These are phyloP conservation scores for Oncorhynchus clarkii DNA, from an alignment of 2,113 vertebrate species.

Conservation along the genomic window DNA sequence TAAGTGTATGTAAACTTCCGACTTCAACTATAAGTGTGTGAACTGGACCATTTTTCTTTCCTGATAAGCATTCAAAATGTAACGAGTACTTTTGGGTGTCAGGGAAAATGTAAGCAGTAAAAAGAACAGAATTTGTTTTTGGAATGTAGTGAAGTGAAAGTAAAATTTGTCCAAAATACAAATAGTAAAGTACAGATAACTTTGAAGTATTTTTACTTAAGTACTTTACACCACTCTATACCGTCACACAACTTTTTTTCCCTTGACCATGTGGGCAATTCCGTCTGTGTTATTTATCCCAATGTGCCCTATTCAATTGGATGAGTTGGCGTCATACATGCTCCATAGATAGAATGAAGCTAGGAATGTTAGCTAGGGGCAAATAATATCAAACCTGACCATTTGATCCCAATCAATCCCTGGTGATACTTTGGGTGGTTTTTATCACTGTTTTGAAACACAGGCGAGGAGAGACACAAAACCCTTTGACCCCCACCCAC, in stretches of 20 bases:
- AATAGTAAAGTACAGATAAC: too few relatives aligned
- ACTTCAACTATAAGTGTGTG: too few relatives aligned
- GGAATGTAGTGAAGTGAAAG: too few relatives aligned
- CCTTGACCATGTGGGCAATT: conserved; percentile 29
- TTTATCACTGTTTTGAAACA: conserved; percentile 32
- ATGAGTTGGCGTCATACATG: conserved; percentile 12
- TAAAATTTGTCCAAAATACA: too few relatives aligned
- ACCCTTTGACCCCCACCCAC: conserved; percentile 38
- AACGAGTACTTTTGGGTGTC: too few relatives aligned
- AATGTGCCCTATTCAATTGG: conserved; percentile 20
- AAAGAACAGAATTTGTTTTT: too few relatives aligned
- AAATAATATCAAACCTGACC: conserved; percentile 37
- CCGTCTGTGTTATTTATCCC: conserved; percentile 15
- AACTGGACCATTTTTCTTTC: too few relatives aligned
- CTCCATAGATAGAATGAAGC: conserved; percentile 2
- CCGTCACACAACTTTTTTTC: neutral
- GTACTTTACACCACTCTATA: too few relatives aligned
- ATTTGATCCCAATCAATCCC: neutral
- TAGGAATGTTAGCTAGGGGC: conserved; percentile 9
- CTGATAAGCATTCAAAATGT: too few relatives aligned
- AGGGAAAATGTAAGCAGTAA: too few relatives aligned
- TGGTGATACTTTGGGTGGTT: neutral
- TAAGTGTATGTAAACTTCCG: too few relatives aligned
- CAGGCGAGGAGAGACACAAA: conserved; percentile 20
- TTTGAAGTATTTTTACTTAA: too few relatives aligned